Percentiles rank a stretch among this genome's conserved stretches.
phyloP scores from a whole-genome alignment of 1,140 invertebrate species.

The Pemphigus obesinymphae region DNA sequence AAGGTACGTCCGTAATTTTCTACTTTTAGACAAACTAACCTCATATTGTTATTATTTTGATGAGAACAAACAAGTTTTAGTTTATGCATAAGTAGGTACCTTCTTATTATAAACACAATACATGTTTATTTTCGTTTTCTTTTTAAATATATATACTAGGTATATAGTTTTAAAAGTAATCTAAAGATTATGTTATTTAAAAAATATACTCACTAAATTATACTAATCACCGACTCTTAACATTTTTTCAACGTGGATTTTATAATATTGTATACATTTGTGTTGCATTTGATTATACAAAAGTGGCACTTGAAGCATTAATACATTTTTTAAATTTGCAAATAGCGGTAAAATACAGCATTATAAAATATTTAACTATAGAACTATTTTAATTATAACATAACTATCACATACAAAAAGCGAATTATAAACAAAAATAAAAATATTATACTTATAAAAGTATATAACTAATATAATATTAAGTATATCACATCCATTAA shows the following conservation, averaged over 20 bases:
- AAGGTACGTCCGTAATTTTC: too few species aligned
- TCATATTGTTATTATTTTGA: too few species aligned
- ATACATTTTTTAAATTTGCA: neutral
- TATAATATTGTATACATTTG: neutral
- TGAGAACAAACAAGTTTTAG: too few species aligned
- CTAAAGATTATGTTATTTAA: neutral
- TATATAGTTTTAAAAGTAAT: neutral
- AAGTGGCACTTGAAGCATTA: constrained; percentile 23
- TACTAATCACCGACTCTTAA: neutral
- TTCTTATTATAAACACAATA: too few species aligned
- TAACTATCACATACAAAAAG: neutral
- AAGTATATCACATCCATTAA: neutral
- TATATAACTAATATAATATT: neutral
- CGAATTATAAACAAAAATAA: neutral
- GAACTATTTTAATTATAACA: neutral
- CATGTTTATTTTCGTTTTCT: too few species aligned
- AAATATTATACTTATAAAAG: neutral
- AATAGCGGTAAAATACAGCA: neutral
- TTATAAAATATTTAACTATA: neutral
- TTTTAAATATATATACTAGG: neutral
- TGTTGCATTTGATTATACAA: neutral
- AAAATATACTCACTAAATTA: neutral
- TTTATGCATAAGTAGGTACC: too few species aligned
- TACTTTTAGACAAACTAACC: too few species aligned
- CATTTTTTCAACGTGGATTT: neutral